A percentile compares a stretch with the other conserved stretches of the same genome.
These are phyloP conservation scores for Poeciliopsis turrubarensis DNA, from an alignment of 2,113 vertebrate genomes.

Conservation along the genomic window DNA sequence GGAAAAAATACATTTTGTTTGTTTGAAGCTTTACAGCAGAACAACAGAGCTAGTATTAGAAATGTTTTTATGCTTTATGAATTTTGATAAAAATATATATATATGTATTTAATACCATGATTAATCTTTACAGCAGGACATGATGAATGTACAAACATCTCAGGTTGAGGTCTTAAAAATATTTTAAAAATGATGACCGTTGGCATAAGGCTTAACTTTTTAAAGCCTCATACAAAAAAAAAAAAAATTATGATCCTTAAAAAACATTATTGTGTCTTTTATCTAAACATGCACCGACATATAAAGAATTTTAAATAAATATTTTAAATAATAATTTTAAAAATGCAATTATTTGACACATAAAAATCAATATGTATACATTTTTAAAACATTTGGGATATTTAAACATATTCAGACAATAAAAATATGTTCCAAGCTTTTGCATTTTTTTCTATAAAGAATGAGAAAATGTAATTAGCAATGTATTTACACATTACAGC, in stretches of 20 bases:
- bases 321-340: not conserved
- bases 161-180: no score
- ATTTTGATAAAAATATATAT: no score
- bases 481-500: not conserved
- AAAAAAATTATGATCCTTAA: no score
- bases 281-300: not conserved
- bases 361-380: not conserved
- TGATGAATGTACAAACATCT: not conserved
- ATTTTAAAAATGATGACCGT: no score
- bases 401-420: not conserved
- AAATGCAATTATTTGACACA: not conserved
- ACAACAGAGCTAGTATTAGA: not conserved
- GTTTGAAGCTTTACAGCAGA: no score
- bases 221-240: no score
- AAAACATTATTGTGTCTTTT: not conserved
- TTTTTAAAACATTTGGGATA: not conserved
- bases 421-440: not conserved
- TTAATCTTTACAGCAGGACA: no score
- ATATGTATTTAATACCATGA: no score
- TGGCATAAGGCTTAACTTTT: no score
- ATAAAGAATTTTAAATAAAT: no score
- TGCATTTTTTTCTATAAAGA: not conserved
- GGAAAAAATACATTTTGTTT: not conserved
- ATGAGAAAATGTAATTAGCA: not conserved
- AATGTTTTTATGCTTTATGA: not conserved